Percentiles rank a stretch among this genome's conserved stretches.
These are phyloP conservation scores for Bicyclus anynana DNA, from an alignment of 1,140 invertebrate genomes.

Conservation along the genomic window DNA sequence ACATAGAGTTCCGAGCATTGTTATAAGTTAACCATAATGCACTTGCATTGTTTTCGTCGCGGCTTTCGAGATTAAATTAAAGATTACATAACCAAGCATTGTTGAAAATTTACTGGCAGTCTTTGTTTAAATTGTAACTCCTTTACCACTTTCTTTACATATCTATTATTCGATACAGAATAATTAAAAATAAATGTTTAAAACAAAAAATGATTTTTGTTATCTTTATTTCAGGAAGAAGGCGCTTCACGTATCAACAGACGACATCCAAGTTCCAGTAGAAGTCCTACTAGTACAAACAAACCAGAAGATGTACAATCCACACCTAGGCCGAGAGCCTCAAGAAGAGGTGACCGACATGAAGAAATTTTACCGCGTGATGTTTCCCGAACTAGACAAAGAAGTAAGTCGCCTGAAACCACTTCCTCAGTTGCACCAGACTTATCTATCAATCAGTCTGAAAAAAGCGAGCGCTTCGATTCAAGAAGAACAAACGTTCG, in stretches of 20 bases:
- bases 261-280: conserved; percentile 39
- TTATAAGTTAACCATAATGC: conserved; percentile 23
- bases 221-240: conserved; percentile 50
- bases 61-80: conserved; percentile 15
- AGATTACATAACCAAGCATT: conserved; percentile 31
- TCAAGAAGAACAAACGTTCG: conserved; percentile 54
- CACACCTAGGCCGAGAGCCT: conserved; percentile 45
- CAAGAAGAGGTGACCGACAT: conserved; percentile 33
- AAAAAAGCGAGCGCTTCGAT: conserved; percentile 54
- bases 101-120: conserved; percentile 18
- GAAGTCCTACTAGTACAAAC: conserved; percentile 31
- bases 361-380: conserved; percentile 41
- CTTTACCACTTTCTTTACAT: not conserved
- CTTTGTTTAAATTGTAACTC: conserved; percentile 14
- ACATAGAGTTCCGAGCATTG: conserved; percentile 22
- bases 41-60: conserved; percentile 29
- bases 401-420: conserved; percentile 37
- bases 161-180: no score
- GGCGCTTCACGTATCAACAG: conserved; percentile 44
- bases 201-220: not conserved
- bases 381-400: conserved; percentile 41
- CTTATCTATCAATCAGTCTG: conserved; percentile 28
- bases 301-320: conserved; percentile 38
- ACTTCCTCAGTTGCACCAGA: conserved; percentile 24
- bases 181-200: not conserved